Evolutionary conservation across 2,797 vertebrate species (phyloP).

Genomic region (Anguilla megastoma): DNA sequence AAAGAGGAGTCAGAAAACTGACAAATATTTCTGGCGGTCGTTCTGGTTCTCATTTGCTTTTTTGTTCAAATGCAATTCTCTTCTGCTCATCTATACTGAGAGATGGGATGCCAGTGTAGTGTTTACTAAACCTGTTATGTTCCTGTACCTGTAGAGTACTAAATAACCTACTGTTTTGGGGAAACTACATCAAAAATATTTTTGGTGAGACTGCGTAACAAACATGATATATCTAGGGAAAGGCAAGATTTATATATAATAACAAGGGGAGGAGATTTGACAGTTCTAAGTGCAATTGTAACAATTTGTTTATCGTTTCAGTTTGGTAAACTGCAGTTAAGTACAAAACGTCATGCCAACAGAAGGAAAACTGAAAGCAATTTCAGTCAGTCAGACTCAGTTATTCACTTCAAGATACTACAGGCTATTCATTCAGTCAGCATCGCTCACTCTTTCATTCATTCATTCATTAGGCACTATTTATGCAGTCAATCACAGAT

Average conservation of each 20-base stretch:
- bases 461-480: not conserved
- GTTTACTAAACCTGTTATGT: not conserved
- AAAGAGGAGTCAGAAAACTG: conserved; percentile 47
- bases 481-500: not conserved
- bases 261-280: not conserved
- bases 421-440: not conserved
- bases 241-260: not conserved
- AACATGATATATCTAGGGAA: not conserved
- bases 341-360: not conserved
- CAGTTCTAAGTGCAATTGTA: not conserved
- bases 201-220: not conserved
- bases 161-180: not conserved
- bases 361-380: not conserved
- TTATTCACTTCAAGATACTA: not conserved
- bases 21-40: conserved; percentile 39
- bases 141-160: not conserved
- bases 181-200: not conserved
- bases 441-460: not conserved
- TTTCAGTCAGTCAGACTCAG: not conserved
- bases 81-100: conserved; percentile 44
- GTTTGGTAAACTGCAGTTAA: not conserved
- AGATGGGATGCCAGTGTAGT: not conserved
- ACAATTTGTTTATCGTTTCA: not conserved
- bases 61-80: conserved; percentile 48
- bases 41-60: conserved; percentile 54